A percentile compares a stretch with the other conserved stretches of the same genome.
Conservation (phyloP, 2,888 invertebrate genomes). For the Ophion slaviceki region DNA sequence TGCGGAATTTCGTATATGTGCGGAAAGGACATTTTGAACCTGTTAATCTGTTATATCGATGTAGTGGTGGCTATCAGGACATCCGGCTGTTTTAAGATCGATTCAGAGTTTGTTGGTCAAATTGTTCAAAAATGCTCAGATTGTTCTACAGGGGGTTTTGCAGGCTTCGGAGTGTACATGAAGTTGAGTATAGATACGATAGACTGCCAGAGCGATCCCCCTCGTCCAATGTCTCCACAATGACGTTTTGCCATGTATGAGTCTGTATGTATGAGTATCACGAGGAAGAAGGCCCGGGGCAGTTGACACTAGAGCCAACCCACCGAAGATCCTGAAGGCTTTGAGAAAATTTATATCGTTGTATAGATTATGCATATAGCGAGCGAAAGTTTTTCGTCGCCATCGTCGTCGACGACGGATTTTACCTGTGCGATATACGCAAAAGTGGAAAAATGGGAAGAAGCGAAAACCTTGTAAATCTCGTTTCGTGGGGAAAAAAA, state of each 20-base stretch:
- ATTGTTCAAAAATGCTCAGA: not conserved
- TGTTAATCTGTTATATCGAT: not conserved
- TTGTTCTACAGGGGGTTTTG: no score
- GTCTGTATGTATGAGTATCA: conserved; percentile 3
- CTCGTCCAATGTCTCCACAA: not conserved
- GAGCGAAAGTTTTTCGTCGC: conserved; percentile 59
- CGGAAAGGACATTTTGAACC: not conserved
- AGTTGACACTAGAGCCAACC: conserved; percentile 22
- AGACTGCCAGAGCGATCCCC: no score
- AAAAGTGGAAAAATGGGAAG: conserved; percentile 18
- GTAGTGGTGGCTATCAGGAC: no score
- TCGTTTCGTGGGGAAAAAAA: conserved; percentile 31
- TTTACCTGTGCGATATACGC: conserved; percentile 35
- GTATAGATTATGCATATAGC: conserved; percentile 64
- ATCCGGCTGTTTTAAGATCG: not conserved
- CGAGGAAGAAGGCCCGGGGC: conserved; percentile 6
- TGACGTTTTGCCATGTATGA: not conserved
- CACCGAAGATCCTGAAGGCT: conserved; percentile 62
- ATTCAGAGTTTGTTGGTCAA: not conserved
- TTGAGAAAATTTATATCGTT: conserved; percentile 65
- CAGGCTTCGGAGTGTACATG: no score
- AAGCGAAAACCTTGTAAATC: conserved; percentile 45
- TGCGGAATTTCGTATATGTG: no score
- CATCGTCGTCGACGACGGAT: conserved; percentile 23
- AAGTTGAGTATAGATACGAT: no score